Base-by-base conservation (phyloP, 1,140 invertebrate genomes). In the Lepidurus couesii region DNA sequence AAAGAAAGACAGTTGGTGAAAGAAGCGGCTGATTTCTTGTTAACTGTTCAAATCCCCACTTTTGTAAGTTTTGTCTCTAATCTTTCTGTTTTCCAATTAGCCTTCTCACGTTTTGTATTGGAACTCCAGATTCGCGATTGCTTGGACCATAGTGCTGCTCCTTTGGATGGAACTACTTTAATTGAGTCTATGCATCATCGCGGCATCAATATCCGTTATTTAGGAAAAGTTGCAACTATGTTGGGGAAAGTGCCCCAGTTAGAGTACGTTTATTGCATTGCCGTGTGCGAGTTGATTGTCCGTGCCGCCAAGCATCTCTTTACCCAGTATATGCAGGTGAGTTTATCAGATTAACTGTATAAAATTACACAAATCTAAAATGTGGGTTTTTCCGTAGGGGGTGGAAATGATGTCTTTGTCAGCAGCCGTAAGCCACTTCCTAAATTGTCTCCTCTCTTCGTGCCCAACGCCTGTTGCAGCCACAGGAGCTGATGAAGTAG, bases 191-290 rank as follows among this genome's bases (percentile, higher is more conserved):
- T 99, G 83, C 97, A 99, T 85, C 92, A 90, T 80, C 90, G 94
- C 81, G 98, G 98, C 77, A 98, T 99, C 81, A 99, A 99, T 85
- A 92, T 99, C 78, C 90, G 98, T 44, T 99, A 99, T 85, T 88
- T 99, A 76, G 96, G 96, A 42, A 93, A 94, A 87, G 89, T 97
- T 26, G 92, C 93, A 16, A 88, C 90, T 76, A 90, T 93, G 84
- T 85, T 98, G 47, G 86, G 88, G 0, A 91, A 93, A 84, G 90
- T 95, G 81, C 90, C 92, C 76, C 90, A 92, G 80, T 88, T 98
- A 26, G 90, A 92, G 80, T 98, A 98, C 88, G 87, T 96, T 74
- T 90, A 96, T 86, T 90, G 90, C 78, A 97, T 98, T 82, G 92
- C 92, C 47, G 89, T 97, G 24, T 89, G 89, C 9, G 97, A 99